These are phyloP conservation scores for Sebastes schlegelii DNA, from an alignment of 2,113 vertebrate species.

Conservation along the genomic window DNA sequence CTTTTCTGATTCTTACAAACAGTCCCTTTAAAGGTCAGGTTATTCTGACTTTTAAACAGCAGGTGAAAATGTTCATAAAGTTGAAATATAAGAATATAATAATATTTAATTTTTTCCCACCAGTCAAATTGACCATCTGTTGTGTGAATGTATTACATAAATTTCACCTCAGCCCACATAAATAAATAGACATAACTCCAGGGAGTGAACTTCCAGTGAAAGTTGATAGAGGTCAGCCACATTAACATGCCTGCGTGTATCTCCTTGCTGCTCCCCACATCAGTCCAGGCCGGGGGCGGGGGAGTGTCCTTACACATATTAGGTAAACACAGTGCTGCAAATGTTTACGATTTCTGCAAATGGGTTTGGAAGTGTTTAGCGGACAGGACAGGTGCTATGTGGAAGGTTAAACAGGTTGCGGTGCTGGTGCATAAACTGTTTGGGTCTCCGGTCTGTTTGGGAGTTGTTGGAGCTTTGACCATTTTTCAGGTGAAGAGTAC, in stretches of 20 bases:
- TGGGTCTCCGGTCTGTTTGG: constrained; percentile 45
- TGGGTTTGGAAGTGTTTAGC: constrained; percentile 79
- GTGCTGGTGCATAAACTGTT: constrained; percentile 78
- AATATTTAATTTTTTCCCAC: not conserved
- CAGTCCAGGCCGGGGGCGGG: constrained; percentile 2
- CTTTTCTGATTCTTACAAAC: too few relatives aligned
- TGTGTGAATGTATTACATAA: constrained; percentile 35
- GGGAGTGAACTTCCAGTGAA: constrained; percentile 38
- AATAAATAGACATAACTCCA: constrained; percentile 55
- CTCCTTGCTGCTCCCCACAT: not conserved
- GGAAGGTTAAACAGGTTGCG: constrained; percentile 75
- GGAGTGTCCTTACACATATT: constrained; percentile 27
- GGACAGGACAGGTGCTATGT: constrained; percentile 77
- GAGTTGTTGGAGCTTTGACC: constrained; percentile 7
- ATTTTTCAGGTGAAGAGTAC: constrained; percentile 60
- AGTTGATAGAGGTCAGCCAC: constrained; percentile 46
- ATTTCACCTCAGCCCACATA: constrained; percentile 27
- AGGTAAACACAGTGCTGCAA: constrained; percentile 69
- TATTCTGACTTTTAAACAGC: not conserved
- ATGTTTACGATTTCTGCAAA: constrained; percentile 80
- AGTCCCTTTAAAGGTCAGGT: not conserved
- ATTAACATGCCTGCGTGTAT: constrained; percentile 16
- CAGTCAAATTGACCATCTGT: constrained; percentile 22
- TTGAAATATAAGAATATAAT: constrained; percentile 22
- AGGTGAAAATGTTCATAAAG: constrained; percentile 2